Percentiles rank a stretch among this genome's conserved stretches.
These are phyloP conservation scores for Chaetops frenatus DNA, from an alignment of 2,113 vertebrate species.

Conservation along the genomic window DNA sequence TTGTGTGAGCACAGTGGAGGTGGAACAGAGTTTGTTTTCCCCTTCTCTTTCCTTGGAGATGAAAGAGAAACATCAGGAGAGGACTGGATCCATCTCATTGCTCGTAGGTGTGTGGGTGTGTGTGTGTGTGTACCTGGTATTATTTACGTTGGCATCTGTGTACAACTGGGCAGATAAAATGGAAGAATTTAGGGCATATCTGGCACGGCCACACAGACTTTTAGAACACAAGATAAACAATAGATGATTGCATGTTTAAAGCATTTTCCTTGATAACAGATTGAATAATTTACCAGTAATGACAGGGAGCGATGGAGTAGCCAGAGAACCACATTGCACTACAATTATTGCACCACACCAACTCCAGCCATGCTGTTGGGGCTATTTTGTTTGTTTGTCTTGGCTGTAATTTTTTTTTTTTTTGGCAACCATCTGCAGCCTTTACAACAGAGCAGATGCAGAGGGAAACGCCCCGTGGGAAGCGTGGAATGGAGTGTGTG, in stretches of 20 bases:
- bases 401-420: not conserved
- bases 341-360: not conserved
- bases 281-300: constrained; percentile 26
- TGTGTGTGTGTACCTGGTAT: not conserved
- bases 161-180: not conserved
- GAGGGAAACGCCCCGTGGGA: not conserved
- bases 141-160: not conserved
- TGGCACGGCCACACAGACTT: not conserved
- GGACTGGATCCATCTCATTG: not conserved
- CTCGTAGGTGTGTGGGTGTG: not conserved
- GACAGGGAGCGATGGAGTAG: not conserved
- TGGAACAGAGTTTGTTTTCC: not conserved
- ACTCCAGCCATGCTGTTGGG: not conserved
- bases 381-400: not conserved
- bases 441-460: not conserved
- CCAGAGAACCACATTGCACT: not conserved
- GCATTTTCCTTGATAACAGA: constrained; percentile 43
- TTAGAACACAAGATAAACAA: constrained; percentile 8
- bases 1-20: not conserved
- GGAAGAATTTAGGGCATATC: constrained; percentile 2
- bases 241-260: not conserved
- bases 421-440: not conserved
- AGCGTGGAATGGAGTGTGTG: fast-evolving
- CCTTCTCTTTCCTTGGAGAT: not conserved
- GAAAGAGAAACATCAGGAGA: not conserved